These are phyloP conservation scores for Drosophila testacea DNA, from an alignment of 2,888 invertebrate species.

Conservation along the genomic window DNA sequence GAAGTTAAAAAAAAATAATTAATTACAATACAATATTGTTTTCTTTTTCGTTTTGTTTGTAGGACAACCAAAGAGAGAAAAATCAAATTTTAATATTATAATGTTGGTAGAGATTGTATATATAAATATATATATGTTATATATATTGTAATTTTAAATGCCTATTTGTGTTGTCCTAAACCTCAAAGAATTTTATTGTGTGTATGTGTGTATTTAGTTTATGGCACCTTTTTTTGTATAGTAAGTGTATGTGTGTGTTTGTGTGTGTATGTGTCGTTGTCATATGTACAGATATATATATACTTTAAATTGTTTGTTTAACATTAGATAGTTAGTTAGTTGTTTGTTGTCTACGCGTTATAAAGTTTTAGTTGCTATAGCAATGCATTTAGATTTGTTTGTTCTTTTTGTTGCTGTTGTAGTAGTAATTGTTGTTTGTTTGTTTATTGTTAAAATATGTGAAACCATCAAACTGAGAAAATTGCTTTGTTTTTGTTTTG, in stretches of 20 bases:
- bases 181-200: conserved; percentile 58
- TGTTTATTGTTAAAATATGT: conserved; percentile 66
- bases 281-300: conserved; percentile 58
- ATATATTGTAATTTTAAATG: conserved; percentile 58
- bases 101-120: conserved; percentile 20
- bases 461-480: conserved; percentile 83
- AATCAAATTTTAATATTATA: conserved; percentile 27
- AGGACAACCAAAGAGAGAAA: conserved; percentile 44
- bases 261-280: conserved; percentile 35
- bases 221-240: conserved; percentile 68
- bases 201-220: conserved; percentile 51
- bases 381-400: conserved; percentile 52
- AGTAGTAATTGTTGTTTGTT: conserved; percentile 34
- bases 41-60: conserved; percentile 22
- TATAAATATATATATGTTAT: conserved; percentile 20
- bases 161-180: conserved; percentile 71
- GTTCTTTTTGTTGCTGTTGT: conserved; percentile 33
- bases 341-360: conserved; percentile 58
- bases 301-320: conserved; percentile 28
- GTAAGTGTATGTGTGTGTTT: conserved; percentile 37
- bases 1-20: conserved; percentile 23
- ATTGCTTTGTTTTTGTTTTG: conserved; percentile 55
- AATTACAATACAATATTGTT: conserved; percentile 36
- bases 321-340: conserved; percentile 62
- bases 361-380: conserved; percentile 63